Evolutionary conservation across 2,797 vertebrate species (phyloP).

Genomic region (Spinibarbus caldwelli): DNA sequence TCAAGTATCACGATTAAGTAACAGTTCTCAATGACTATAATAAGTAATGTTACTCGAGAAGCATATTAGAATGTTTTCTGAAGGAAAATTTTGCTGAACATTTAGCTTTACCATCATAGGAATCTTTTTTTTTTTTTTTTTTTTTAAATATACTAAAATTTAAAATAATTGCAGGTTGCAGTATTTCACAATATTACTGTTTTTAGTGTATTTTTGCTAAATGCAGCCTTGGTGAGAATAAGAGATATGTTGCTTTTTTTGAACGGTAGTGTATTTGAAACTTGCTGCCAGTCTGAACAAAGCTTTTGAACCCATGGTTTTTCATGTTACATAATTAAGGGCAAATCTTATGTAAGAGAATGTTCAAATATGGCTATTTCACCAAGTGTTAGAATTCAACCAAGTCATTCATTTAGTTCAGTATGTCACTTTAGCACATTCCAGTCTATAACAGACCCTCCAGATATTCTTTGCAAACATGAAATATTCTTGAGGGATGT

Average conservation of each 20-base stretch:
- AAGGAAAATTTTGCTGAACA: neutral
- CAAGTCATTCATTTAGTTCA: conserved; percentile 4
- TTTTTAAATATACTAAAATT: neutral
- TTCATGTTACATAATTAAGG: neutral
- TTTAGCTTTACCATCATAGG: neutral
- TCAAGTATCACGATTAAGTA: neutral
- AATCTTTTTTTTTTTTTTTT: fast-evolving
- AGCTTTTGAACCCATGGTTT: neutral
- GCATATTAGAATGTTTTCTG: neutral
- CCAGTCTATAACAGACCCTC: neutral
- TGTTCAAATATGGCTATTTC: neutral
- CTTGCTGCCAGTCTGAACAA: conserved; percentile 3
- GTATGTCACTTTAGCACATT: conserved; percentile 8
- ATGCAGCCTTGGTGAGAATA: neutral
- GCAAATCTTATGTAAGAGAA: neutral
- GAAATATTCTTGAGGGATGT: neutral
- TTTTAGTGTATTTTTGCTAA: neutral
- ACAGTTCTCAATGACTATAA: neutral
- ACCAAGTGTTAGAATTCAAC: conserved; percentile 28
- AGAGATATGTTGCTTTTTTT: neutral
- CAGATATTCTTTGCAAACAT: conserved; percentile 8
- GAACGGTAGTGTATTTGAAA: neutral
- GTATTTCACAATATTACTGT: neutral
- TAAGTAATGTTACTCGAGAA: neutral
- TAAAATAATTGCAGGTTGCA: neutral